A percentile compares a stretch with the other conserved stretches of the same genome.
phyloP scores from a whole-genome alignment of 1,140 invertebrate species.

The Heliothis virescens region DNA sequence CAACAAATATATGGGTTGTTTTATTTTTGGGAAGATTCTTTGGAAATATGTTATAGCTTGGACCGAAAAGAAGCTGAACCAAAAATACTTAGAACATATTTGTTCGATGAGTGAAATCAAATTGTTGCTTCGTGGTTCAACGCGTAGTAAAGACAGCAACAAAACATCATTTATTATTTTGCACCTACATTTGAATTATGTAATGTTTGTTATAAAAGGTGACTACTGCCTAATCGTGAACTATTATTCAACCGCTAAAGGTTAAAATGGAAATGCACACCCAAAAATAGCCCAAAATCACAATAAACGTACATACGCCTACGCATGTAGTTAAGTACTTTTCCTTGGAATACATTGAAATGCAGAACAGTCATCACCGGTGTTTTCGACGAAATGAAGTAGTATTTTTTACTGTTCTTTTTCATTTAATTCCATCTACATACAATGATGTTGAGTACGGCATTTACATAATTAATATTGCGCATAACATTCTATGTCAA shows the following conservation, averaged over 20 bases:
- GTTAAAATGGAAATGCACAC: background rate
- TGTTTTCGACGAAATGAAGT: conserved; percentile 8
- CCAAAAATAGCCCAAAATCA: background rate
- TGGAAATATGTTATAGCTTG: too few species aligned
- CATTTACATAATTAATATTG: conserved; percentile 61
- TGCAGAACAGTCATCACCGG: background rate
- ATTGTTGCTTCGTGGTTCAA: too few species aligned
- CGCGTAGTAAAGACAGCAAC: too few species aligned
- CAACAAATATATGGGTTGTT: conserved; percentile 7
- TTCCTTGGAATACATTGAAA: background rate
- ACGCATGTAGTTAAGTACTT: background rate
- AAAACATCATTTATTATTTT: too few species aligned
- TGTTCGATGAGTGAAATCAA: too few species aligned
- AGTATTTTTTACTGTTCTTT: background rate
- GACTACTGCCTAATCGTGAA: too few species aligned
- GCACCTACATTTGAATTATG: too few species aligned
- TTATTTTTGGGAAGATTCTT: background rate
- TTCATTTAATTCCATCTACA: conserved; percentile 26
- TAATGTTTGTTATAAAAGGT: too few species aligned
- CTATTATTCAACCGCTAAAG: background rate
- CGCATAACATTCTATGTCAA: conserved; percentile 56
- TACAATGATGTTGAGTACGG: conserved; percentile 42
- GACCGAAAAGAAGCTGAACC: too few species aligned
- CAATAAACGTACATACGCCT: background rate
- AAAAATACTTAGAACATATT: too few species aligned